Evolutionary conservation across 2,888 invertebrate genomes (phyloP).

Genomic region (Seladonia tumulorum): DNA sequence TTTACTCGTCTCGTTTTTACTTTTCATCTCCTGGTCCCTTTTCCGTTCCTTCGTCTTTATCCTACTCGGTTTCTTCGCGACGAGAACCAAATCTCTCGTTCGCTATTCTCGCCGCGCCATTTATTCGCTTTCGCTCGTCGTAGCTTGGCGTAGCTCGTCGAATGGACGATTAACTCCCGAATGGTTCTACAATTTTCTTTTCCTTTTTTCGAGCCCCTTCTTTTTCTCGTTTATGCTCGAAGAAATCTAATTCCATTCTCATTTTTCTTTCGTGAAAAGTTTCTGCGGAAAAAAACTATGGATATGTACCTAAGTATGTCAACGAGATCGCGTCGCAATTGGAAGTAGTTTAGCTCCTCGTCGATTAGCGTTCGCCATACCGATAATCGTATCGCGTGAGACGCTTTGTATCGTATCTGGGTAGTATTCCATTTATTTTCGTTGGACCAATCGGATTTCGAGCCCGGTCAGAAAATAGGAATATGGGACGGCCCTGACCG

Average conservation of each 20-base stretch:
- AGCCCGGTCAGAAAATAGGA: conserved; percentile 34
- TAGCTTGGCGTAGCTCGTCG: conserved; percentile 30
- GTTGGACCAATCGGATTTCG: conserved; percentile 22
- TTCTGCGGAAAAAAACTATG: too few species aligned
- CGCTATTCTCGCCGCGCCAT: background rate
- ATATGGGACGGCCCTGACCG: conserved; percentile 61
- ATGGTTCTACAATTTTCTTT: conserved; percentile 57
- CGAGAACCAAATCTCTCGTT: conserved; percentile 46
- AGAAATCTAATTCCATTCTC: conserved; percentile 68
- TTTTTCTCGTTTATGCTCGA: conserved; percentile 54
- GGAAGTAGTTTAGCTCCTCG: background rate
- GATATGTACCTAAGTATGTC: too few species aligned
- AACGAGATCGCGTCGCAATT: background rate
- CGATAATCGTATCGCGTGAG: background rate
- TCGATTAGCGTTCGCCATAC: background rate
- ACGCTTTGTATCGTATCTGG: conserved; percentile 6
- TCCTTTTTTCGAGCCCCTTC: too few species aligned
- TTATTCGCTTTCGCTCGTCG: conserved; percentile 11
- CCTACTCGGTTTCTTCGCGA: conserved; percentile 31
- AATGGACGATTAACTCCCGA: conserved; percentile 70
- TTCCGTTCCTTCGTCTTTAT: conserved; percentile 6
- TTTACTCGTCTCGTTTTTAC: conserved; percentile 36
- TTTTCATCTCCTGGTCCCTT: background rate
- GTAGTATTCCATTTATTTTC: conserved; percentile 40
- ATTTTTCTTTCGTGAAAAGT: background rate